Conservation (phyloP, 2,113 vertebrate species). For the Heterocephalus glaber region DNA sequence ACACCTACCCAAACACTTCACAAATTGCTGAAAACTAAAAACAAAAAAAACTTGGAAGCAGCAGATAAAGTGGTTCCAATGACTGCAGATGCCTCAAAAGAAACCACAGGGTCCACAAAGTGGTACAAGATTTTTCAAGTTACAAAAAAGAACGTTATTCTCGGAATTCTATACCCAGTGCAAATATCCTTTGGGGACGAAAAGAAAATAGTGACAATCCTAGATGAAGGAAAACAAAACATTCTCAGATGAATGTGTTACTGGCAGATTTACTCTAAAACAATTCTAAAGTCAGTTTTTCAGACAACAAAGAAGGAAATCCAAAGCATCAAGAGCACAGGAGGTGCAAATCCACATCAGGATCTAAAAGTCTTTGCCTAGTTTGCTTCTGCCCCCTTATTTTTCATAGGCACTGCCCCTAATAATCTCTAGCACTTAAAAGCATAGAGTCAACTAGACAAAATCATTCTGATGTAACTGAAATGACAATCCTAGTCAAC, state of each 20-base stretch:
- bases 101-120: conserved; percentile 27
- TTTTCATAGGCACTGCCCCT: not conserved
- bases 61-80: not conserved
- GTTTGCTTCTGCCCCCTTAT: not conserved
- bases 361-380: not conserved
- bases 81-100: not conserved
- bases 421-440: not conserved
- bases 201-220: not conserved
- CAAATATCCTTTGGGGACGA: not conserved
- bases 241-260: not conserved
- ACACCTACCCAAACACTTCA: not conserved
- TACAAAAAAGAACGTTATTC: not conserved
- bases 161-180: not conserved
- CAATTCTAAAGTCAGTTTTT: not conserved
- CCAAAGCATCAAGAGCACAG: not conserved
- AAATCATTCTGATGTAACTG: not conserved
- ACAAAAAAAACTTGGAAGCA: not conserved
- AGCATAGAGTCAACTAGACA: not conserved
- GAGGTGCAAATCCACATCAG: not conserved
- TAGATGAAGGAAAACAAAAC: not conserved
- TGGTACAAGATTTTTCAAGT: not conserved
- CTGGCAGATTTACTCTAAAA: not conserved
- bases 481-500: conserved; percentile 7
- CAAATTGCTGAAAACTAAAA: conserved; percentile 1
- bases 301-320: not conserved